A percentile compares a stretch with the other conserved stretches of the same genome.
Evolutionary conservation across 2,888 invertebrate species (phyloP).

Genomic region (Mayetiola destructor): DNA sequence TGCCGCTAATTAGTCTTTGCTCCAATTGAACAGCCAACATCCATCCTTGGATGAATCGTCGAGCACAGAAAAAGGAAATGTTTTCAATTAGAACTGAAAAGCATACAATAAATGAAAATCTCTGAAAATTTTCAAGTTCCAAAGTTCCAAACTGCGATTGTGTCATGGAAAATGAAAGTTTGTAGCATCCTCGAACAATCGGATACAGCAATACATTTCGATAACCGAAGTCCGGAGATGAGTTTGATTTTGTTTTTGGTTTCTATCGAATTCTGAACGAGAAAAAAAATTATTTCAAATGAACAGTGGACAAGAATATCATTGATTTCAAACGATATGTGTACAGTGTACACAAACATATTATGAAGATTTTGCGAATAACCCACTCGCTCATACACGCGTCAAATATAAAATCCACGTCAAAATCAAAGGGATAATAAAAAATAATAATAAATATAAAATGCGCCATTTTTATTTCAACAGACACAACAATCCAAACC

Average conservation of each 20-base stretch:
- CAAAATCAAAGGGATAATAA: constrained; percentile 13
- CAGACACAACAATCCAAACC: too few species aligned
- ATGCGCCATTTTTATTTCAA: constrained; percentile 12
- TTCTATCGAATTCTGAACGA: too few species aligned
- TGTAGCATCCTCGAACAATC: background rate
- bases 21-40: background rate
- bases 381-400: background rate
- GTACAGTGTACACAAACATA: background rate
- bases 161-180: background rate
- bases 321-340: background rate
- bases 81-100: background rate
- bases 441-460: constrained; percentile 5
- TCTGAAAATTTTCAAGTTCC: too few species aligned
- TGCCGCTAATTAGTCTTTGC: constrained; percentile 4
- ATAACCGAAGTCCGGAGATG: too few species aligned
- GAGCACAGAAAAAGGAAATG: background rate
- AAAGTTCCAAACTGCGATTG: background rate
- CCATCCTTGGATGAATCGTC: background rate
- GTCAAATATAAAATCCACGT: background rate
- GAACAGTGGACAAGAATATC: too few species aligned
- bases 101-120: background rate
- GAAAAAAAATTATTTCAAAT: too few species aligned
- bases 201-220: too few species aligned
- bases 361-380: background rate
- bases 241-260: too few species aligned